Percentiles rank a stretch among this genome's conserved stretches.
phyloP scores from a whole-genome alignment of 2,888 invertebrate species.

The Barypeithes pellucidus region DNA sequence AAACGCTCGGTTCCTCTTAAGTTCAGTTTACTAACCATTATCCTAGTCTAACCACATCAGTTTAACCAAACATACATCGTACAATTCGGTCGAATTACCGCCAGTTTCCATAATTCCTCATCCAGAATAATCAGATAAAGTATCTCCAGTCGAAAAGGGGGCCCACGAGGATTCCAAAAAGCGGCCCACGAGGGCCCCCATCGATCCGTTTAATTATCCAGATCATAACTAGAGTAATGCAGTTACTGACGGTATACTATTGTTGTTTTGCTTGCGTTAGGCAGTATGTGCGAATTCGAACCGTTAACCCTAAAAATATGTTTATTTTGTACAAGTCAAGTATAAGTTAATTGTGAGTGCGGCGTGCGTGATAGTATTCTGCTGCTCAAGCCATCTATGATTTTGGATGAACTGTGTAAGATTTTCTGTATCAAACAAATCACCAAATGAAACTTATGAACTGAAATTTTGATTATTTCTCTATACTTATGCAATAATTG shows the following conservation, averaged over 20 bases:
- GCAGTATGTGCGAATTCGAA: slow-evolving; percentile 1
- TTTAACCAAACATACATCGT: slow-evolving; percentile 25
- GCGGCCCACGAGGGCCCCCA: slow-evolving; percentile 6
- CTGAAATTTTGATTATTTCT: too few relatives aligned
- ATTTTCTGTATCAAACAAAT: too few relatives aligned
- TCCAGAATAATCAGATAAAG: slow-evolving; percentile 45
- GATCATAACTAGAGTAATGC: slow-evolving; percentile 42
- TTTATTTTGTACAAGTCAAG: too few relatives aligned
- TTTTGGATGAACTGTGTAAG: too few relatives aligned
- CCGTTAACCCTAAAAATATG: background rate
- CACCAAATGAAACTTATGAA: too few relatives aligned
- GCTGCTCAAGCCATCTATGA: too few relatives aligned
- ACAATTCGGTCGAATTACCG: slow-evolving; percentile 33
- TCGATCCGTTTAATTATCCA: slow-evolving; percentile 39
- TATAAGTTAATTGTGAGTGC: too few relatives aligned
- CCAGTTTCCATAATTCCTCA: slow-evolving; percentile 25
- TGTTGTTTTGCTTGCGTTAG: slow-evolving; percentile 24
- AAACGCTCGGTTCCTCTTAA: too few relatives aligned
- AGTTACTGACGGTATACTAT: slow-evolving; percentile 22
- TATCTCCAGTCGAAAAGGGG: slow-evolving; percentile 32
- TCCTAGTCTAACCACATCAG: slow-evolving; percentile 1
- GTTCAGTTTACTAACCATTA: background rate
- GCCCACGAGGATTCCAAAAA: background rate
- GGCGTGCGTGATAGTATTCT: too few relatives aligned
- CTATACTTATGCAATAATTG: too few relatives aligned